These are phyloP conservation scores for Drosophila pullipes DNA, from an alignment of 2,888 invertebrate species.

Conservation along the genomic window DNA sequence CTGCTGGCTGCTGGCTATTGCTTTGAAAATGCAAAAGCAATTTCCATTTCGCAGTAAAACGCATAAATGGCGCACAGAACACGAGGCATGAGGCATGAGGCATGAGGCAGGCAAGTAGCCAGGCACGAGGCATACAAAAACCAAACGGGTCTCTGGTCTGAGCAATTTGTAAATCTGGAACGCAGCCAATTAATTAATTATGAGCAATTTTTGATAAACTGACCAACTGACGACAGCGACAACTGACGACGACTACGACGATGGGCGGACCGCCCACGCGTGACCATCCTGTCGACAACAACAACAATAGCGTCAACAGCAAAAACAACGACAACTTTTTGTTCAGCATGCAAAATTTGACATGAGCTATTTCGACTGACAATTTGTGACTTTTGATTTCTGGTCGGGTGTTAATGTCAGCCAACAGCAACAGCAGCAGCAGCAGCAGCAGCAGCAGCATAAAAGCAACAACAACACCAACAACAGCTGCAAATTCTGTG, in stretches of 20 bases:
- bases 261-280: conserved; percentile 62
- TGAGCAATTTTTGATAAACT: conserved; percentile 81
- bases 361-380: conserved; percentile 61
- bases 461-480: conserved; percentile 1
- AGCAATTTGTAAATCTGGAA: conserved; percentile 83
- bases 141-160: conserved; percentile 25
- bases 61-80: conserved; percentile 42
- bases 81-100: conserved; percentile 15
- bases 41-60: conserved; percentile 74
- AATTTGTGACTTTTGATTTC: conserved; percentile 59
- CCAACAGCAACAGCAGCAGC: neutral
- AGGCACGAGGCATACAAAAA: conserved; percentile 35
- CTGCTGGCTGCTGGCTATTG: conserved; percentile 21
- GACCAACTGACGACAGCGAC: conserved; percentile 56
- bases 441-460: neutral
- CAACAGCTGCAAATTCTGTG: conserved; percentile 35
- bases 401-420: conserved; percentile 60
- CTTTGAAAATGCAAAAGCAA: conserved; percentile 64
- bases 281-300: conserved; percentile 32
- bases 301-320: conserved; percentile 1
- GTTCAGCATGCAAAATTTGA: conserved; percentile 65
- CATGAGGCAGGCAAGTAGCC: conserved; percentile 18
- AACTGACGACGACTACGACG: conserved; percentile 20
- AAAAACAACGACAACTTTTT: conserved; percentile 17
- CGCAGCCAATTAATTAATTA: conserved; percentile 85